Evolutionary conservation across 2,888 invertebrate species (phyloP).

Genomic region (Therioaphis trifolii): DNA sequence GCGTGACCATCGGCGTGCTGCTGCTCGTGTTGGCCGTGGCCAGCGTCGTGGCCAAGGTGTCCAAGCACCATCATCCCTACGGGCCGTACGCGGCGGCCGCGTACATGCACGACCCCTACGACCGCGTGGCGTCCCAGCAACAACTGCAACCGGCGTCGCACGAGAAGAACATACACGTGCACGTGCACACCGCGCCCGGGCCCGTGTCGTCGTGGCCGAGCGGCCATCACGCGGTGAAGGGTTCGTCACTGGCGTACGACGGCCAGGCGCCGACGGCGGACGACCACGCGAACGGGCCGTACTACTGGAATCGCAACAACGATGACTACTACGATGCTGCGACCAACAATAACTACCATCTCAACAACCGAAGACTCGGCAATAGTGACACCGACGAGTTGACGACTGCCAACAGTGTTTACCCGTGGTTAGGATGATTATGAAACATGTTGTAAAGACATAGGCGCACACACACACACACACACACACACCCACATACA

Average conservation of each 20-base stretch:
- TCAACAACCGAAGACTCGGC: no score
- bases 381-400: neutral
- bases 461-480: neutral
- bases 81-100: neutral
- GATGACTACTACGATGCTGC: constrained; percentile 9
- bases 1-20: constrained; percentile 66
- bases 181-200: constrained; percentile 38
- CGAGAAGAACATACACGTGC: constrained; percentile 54
- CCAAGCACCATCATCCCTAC: neutral
- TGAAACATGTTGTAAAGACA: neutral
- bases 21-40: constrained; percentile 64
- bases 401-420: neutral
- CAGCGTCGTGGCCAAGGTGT: constrained; percentile 22
- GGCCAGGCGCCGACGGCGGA: no score
- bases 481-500: no score
- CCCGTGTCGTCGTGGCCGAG: neutral
- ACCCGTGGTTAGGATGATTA: constrained; percentile 26
- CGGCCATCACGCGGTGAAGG: no score
- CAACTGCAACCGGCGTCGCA: neutral
- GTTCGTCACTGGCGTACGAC: no score
- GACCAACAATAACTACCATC: neutral
- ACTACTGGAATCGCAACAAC: constrained; percentile 3
- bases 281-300: neutral
- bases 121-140: constrained; percentile 24
- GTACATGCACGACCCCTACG: constrained; percentile 13